Base-by-base conservation (phyloP, 2,888 invertebrate species). In the Drosophila demipolita region DNA sequence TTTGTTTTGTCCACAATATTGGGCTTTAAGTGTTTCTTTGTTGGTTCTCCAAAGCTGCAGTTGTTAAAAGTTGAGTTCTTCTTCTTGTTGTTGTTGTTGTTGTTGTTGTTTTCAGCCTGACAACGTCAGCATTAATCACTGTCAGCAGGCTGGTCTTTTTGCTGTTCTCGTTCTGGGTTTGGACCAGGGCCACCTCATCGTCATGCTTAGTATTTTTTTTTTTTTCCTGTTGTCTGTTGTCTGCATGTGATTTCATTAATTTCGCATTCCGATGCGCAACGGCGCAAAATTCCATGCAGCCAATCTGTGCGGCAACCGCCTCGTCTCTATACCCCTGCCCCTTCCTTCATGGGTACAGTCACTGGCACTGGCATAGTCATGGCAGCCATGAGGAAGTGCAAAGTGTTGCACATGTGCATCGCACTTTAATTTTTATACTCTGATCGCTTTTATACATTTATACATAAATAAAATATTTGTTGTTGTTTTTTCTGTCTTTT, bases 361-460 rank as follows among this genome's bases (percentile, higher is more conserved):
- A n/a, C n/a, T 20, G 0, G 17, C 6, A 5, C 36, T 38, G 17
- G 26, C 50, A 9, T 68, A 67, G 23, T 33, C 42, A 45, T n/a
- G 48, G 67, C 70, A 63, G 67, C 68, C 82, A 85, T 77, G 80
- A 85, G 90, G 85, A 90, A 85, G 85, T 85, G 85, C 90, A 88
- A 85, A 90, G 80, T 87, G 90, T 82, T 89, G 85, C 89, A 90
- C 90, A 90, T 87, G 89, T 90, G 84, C 89, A 81, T 62, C 63
- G 80, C 87, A 83, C 87, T 89, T 90, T 76, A 86, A 90, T 85
- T 82, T 84, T 71, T 80, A 69, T 73, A 58, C 66, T 42, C 74
- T 73, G 73, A 59, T 59, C 45, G 64, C 70, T 65, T 76, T 45
- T 23, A 8, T 23, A 45, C 20, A 20, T 20, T 9, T 20, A 45